phyloP scores from a whole-genome alignment of 2,113 vertebrate genomes.

The Turdus rufiventris region DNA sequence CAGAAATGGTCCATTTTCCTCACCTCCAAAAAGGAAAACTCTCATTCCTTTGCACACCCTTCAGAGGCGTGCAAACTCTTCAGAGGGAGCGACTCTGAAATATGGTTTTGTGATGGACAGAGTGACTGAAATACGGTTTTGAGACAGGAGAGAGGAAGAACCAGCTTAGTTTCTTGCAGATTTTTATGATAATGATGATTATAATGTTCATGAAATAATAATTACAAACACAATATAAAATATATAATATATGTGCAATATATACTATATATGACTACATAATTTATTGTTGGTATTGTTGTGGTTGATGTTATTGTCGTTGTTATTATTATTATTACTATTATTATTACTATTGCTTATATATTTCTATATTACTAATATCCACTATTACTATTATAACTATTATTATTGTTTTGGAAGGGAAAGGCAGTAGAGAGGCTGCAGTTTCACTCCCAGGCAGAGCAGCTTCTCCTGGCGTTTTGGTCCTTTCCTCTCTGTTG shows the following conservation, averaged over 20 bases:
- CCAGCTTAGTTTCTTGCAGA: not conserved
- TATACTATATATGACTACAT: too few species aligned
- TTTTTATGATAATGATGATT: fast-evolving
- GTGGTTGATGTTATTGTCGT: not conserved
- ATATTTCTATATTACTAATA: too few species aligned
- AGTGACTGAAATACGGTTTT: not conserved
- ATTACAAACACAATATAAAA: not conserved
- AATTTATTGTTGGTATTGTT: not conserved
- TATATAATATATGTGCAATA: too few species aligned
- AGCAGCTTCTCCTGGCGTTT: not conserved
- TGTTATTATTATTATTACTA: not conserved
- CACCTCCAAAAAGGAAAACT: not conserved
- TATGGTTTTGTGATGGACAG: fast-evolving
- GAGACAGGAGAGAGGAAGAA: not conserved
- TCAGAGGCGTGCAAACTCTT: too few species aligned
- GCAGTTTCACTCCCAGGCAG: not conserved
- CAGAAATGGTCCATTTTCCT: fast-evolving
- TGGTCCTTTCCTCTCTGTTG: not conserved
- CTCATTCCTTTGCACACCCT: not conserved
- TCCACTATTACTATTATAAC: too few species aligned
- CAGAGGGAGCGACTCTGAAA: not conserved
- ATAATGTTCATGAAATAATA: not conserved
- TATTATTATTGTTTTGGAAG: not conserved
- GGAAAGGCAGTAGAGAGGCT: not conserved
- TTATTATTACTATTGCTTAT: not conserved